Evolutionary conservation across 2,113 vertebrate species (phyloP), one percentile per base, ranked within the genome.

Genomic region (Embiotoca jacksoni): DNA sequence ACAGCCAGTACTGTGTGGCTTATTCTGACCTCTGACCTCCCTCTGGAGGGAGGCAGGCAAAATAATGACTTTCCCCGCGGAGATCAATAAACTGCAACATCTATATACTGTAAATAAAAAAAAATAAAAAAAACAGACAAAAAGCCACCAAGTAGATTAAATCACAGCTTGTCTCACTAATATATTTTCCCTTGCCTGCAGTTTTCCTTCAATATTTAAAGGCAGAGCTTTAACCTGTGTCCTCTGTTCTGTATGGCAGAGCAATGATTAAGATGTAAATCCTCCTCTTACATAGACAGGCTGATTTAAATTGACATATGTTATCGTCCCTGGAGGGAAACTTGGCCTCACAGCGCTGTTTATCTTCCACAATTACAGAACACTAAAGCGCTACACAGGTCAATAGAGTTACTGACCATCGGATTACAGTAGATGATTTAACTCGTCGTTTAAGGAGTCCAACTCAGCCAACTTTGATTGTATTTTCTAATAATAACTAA

Each of bases 11-110:
- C 23, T 62, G 46, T 62, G 70, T 59, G 60, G 13, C 72, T 64
- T 59, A 77, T 3, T 56, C 52, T 78, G 80, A 85, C 82, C 75
- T 88, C 46, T 80, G 68, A 87, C 59, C 83, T 84, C 66, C 57
- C 47, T 2, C 15, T 49, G 50, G 62, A 37, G 53, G 35, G 52
- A 62, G 11, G 32, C 61, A 35, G 30, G 35, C 47, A 32, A 65
- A 56, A 60, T 50, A 77, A 83, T 56, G 60, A 55, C 62, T 68
- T 71, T 59, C 14, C 37, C 49, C 16, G 16, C 33, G 23, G 52
- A 44, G 67, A 85, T 88, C 85, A 72, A 83, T 89, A 74, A 63
- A 71, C 54, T 14, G 13, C 7, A 16, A 68, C 31, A 72, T 50
- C 37, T 41, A 31, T 52, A 54, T 35, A 35, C 14, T 35, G 7